Conservation (phyloP, 1,140 invertebrate genomes). For the Caenorhabditis remanei region DNA sequence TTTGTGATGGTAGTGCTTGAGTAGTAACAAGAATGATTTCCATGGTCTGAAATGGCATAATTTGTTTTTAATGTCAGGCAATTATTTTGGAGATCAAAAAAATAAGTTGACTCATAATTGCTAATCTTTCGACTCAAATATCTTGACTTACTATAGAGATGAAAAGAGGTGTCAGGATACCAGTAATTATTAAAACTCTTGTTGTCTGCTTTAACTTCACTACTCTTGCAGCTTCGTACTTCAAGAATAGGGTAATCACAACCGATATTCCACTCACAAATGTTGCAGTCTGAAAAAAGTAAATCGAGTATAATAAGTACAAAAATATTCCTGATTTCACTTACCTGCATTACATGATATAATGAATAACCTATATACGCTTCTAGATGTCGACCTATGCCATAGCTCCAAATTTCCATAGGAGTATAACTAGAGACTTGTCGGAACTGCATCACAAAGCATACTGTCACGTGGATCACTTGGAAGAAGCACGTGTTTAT, state of each 20-base stretch:
- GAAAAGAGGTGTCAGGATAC: background rate
- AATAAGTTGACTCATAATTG: too few species aligned
- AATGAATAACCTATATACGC: background rate
- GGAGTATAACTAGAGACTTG: background rate
- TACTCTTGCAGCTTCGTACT: background rate
- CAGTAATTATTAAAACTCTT: background rate
- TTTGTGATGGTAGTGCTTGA: background rate
- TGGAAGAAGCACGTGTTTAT: background rate
- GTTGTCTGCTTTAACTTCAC: background rate
- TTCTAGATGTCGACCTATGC: background rate
- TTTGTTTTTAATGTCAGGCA: too few species aligned
- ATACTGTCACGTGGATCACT: background rate
- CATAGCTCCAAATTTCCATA: conserved; percentile 22
- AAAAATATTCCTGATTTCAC: background rate
- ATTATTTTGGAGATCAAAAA: background rate
- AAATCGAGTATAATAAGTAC: background rate
- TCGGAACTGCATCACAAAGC: conserved; percentile 9
- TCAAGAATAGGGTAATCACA: background rate
- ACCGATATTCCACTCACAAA: conserved; percentile 28
- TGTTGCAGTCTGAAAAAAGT: background rate
- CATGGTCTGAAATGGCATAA: background rate
- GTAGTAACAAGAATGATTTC: background rate
- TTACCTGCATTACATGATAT: conserved; percentile 6
- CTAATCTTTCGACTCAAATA: too few species aligned
- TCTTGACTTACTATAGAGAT: background rate